Evolutionary conservation across 2,888 invertebrate genomes (phyloP).

Genomic region (Ethmia dodecea): DNA sequence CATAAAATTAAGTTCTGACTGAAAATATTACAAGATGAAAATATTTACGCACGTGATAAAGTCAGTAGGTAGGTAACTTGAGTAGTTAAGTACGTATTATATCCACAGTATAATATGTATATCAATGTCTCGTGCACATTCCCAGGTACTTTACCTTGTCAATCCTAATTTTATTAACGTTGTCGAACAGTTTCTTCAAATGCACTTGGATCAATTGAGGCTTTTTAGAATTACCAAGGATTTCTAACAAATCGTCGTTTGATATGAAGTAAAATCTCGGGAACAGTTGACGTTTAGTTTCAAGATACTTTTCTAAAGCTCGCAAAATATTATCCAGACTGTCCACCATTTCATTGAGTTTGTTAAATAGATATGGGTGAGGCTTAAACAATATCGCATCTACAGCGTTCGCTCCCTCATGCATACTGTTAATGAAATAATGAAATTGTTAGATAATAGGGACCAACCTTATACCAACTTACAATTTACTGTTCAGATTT

Average conservation of each 20-base stretch:
- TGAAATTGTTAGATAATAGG: no score
- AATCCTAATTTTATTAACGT: slow-evolving; percentile 84
- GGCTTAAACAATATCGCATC: slow-evolving; percentile 80
- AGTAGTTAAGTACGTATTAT: no score
- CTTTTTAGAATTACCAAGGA: slow-evolving; percentile 90
- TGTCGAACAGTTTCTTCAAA: slow-evolving; percentile 93
- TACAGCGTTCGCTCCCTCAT: slow-evolving; percentile 74
- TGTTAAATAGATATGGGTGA: slow-evolving; percentile 80
- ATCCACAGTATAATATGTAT: no score
- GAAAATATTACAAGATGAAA: no score
- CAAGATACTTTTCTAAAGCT: slow-evolving; percentile 90
- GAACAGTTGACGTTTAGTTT: slow-evolving; percentile 92
- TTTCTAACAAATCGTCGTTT: slow-evolving; percentile 85
- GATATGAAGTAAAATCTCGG: slow-evolving; percentile 85
- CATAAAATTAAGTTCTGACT: no score
- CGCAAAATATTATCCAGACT: slow-evolving; percentile 89
- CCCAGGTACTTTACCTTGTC: slow-evolving; percentile 81
- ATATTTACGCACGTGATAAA: no score
- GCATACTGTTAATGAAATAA: slow-evolving; percentile 51
- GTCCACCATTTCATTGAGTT: slow-evolving; percentile 84
- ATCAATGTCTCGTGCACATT: no score
- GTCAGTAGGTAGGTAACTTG: no score
- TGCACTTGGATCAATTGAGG: slow-evolving; percentile 91
- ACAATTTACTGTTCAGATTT: no score
- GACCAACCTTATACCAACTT: no score